A percentile compares a stretch with the other conserved stretches of the same genome.
Conservation (phyloP, 1,140 invertebrate species). For the Holotrichia oblita region DNA sequence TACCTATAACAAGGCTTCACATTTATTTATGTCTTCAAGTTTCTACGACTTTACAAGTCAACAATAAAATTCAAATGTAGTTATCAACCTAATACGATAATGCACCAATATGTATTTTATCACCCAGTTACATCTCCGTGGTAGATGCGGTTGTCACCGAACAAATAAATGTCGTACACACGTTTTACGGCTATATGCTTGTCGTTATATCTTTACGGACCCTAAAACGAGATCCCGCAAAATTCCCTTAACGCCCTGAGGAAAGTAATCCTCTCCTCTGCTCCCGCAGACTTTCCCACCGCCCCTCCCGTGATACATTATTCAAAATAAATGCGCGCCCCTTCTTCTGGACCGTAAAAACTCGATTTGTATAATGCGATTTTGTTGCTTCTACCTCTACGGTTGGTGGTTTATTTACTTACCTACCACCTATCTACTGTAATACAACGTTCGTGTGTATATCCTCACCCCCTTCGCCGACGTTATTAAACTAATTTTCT, state of each 20-base stretch:
- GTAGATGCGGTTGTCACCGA: not conserved
- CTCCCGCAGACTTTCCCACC: not conserved
- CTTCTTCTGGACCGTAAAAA: slow-evolving; percentile 16
- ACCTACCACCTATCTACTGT: slow-evolving; percentile 1
- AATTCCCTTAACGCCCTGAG: not conserved
- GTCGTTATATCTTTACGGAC: not conserved
- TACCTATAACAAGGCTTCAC: too few relatives aligned
- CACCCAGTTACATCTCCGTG: not conserved
- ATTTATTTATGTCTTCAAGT: too few relatives aligned
- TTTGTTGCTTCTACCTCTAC: slow-evolving; percentile 6
- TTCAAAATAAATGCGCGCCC: slow-evolving; percentile 19
- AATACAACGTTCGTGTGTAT: not conserved
- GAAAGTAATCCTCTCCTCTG: not conserved
- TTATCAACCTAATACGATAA: not conserved
- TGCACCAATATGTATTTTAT: not conserved
- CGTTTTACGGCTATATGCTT: slow-evolving; percentile 8
- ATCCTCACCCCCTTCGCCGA: not conserved
- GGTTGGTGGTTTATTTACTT: slow-evolving; percentile 20
- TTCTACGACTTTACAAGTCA: too few relatives aligned
- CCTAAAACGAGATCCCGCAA: slow-evolving; percentile 16
- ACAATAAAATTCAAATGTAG: too few relatives aligned
- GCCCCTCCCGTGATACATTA: not conserved
- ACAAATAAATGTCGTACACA: not conserved
- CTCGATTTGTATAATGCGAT: slow-evolving; percentile 16
- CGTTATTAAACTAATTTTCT: slow-evolving; percentile 21